A percentile compares a stretch with the other conserved stretches of the same genome.
Conservation (phyloP, 2,113 vertebrate genomes). For the Arothron firmamentum region DNA sequence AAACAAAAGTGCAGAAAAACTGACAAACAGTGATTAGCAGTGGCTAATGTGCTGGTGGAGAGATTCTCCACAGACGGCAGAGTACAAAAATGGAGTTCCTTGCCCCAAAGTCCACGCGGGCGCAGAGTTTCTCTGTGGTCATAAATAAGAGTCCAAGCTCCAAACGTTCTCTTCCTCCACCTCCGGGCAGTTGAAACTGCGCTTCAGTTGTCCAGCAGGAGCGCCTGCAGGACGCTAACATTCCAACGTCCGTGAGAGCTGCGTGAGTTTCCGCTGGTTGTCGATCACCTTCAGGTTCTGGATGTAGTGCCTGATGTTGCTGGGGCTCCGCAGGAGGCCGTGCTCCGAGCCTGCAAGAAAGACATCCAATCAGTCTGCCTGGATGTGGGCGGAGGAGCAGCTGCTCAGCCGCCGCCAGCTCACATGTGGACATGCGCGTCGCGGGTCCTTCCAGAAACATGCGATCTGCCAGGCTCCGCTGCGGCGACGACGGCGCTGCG, state of each 20-base stretch:
- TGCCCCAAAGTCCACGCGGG: not conserved
- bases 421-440: constrained; percentile 83
- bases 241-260: constrained; percentile 84
- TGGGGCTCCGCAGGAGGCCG: constrained; percentile 75
- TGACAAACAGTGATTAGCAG: constrained; percentile 22
- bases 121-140: too few relatives aligned
- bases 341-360: constrained; percentile 81
- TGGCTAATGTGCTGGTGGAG: constrained; percentile 6
- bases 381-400: not conserved
- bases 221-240: constrained; percentile 40
- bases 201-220: not conserved
- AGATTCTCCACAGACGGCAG: constrained; percentile 17
- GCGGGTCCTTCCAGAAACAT: constrained; percentile 81
- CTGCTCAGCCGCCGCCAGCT: constrained; percentile 23
- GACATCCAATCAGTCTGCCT: too few relatives aligned
- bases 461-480: constrained; percentile 83
- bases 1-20: constrained; percentile 34
- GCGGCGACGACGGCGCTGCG: constrained; percentile 86
- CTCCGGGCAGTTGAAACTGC: not conserved
- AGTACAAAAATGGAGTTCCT: constrained; percentile 11
- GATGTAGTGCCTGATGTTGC: constrained; percentile 80
- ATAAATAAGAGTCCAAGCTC: too few relatives aligned
- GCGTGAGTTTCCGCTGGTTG: constrained; percentile 86
- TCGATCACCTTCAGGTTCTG: constrained; percentile 89
- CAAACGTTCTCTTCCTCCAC: too few relatives aligned